Base-by-base conservation (phyloP, 2,113 vertebrate genomes). In the Drymodes brunneopygia region DNA sequence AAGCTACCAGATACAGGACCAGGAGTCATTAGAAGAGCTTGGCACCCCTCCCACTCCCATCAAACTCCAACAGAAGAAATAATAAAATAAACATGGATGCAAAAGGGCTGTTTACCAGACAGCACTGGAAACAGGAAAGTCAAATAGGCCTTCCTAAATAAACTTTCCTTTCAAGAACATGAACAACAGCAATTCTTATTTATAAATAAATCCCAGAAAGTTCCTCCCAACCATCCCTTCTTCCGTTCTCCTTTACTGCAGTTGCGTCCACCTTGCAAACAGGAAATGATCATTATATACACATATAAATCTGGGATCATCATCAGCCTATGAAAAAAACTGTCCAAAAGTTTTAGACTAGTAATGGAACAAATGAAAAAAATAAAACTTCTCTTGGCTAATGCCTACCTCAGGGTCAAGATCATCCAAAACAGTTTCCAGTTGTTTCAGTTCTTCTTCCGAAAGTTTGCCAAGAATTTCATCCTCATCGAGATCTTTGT, bases 401-500 rank as follows among this genome's bases (percentile, higher is more conserved):
- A 72, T 35, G 81, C 98, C 91, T 90, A 99, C 99, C 98, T 99
- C 99, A 10, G 99, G 99, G 93, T 99, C 99, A 92, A 99, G 98
- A 94, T 99, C 99, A 96, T 99, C 99, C 47, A 99, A 98, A 83
- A 99, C 99, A 2, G 97, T 98, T 97, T 99, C 99, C 96, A 99
- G 98, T 97, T 99, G 99, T 74, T 99, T 99, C 87, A 99, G 97
- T 82, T 99, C 99, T 92, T 98, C 98, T 86, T 98, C 99, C 0
- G 99, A 99, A 58, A 99, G 98, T 56, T 99, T 99, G 92, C 98
- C 98, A 81, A 99, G 99, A 93, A 99, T 98, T 94, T 99, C 99
- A 97, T 99, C 99, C 95, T 99, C 99, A 91, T 99, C 99, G 0
- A 99, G 98, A 91, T 99, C 99, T 96, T 99, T 99, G 97, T 99